Evolutionary conservation across 2,888 invertebrate species (phyloP), one percentile per base, ranked within the genome.

Genomic region (Apodemia zela): DNA sequence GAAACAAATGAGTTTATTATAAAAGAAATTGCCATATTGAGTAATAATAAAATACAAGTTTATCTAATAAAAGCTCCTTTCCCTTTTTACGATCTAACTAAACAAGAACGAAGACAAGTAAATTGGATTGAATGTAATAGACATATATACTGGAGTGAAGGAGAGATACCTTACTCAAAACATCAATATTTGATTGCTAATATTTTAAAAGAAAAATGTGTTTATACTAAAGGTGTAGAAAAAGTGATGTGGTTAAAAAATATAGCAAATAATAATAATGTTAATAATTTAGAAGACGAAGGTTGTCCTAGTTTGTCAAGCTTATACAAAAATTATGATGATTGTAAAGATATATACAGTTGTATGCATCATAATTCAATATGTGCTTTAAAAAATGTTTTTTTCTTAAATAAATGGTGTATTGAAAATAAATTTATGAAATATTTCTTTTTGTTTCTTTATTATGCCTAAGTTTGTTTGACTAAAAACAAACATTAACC

Each of bases 351-450:
- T 33, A 5, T 33, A 6, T 33, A 33, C 6, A 33, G 33, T 6
- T 33, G 33, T 33, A 33, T 33, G 3, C 7, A 47, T 47, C 47
- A 47, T 47, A n/a, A 47, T 6, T n/a, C 15, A 47, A 7, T n/a
- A 47, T 47, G 47, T n/a, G 47, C 47, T 47, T 47, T 47, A 47
- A 47, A n/a, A 2, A n/a, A 17, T 47, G 47, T 47, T 47, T n/a
- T n/a, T 3, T 17, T 1, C 5, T 47, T 47, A 47, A n/a, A 47
- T 7, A 47, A 47, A 17, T n/a, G 17, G 15, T 47, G 47, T 5
- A 7, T 47, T 47, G 17, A 47, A n/a, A 47, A 47, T 47, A 47
- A 47, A 47, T 47, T 1, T 47, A 57, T 21, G 13, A 13, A 57
- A 25, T 57, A 57, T 47, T 18, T 61, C 61, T 29, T 47, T 33